Evolutionary conservation across 2,888 invertebrate species (phyloP).

Genomic region (Lasioglossum lativentre): DNA sequence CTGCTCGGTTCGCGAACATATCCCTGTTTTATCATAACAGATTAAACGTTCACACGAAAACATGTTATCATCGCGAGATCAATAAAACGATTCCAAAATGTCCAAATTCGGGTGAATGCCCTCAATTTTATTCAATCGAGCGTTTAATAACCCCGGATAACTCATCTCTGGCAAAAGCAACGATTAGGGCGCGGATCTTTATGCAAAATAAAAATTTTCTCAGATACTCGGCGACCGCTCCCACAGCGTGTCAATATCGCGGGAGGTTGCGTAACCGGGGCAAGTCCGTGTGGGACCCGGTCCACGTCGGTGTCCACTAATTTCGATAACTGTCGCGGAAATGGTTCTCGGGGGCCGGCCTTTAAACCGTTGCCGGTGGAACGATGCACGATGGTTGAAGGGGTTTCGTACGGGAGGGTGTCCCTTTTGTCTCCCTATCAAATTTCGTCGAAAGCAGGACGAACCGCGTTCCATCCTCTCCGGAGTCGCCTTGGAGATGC

Average conservation of each 20-base stretch:
- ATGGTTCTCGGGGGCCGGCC: conserved; percentile 11
- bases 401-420: background rate
- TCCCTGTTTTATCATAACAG: background rate
- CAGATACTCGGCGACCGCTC: background rate
- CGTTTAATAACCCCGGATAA: background rate
- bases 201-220: background rate
- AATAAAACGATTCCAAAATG: background rate
- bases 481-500: conserved; percentile 60
- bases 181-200: background rate
- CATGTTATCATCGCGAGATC: background rate
- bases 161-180: background rate
- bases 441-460: conserved; percentile 44
- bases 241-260: background rate
- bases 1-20: background rate
- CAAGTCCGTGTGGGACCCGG: background rate
- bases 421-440: conserved; percentile 7
- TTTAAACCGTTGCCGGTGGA: conserved; percentile 24
- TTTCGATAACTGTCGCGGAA: conserved; percentile 13
- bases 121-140: background rate
- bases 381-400: background rate
- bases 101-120: background rate
- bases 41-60: background rate
- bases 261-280: background rate
- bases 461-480: conserved; percentile 37
- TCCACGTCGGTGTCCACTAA: background rate